Evolutionary conservation across 2,888 invertebrate genomes (phyloP), one percentile per base, ranked within the genome.

Genomic region (Arrhopalites spinosus): DNA sequence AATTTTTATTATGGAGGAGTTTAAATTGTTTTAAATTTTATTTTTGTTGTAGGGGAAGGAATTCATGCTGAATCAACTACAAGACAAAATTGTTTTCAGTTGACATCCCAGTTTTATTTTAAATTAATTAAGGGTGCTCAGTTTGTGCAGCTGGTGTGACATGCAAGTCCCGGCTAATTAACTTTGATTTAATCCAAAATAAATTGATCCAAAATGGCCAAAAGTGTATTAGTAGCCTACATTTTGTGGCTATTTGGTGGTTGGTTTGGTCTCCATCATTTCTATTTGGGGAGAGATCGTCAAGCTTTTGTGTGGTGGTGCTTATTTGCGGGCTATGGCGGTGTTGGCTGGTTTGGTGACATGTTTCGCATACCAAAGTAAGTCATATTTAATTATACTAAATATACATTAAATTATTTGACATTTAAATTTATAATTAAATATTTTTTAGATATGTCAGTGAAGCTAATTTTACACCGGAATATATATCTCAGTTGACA

Each of bases 281-380:
- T 97, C 84, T 98, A 98, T 86, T 87, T 98, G 79, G 89, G 91
- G 73, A 88, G 97, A 75, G 95, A 96, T 86, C 88, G 91, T 27
- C 98, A 98, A 83, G 97, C 94, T 0, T 93, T 97, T 84, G 88
- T 96, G 0, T 95, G 93, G 90, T 93, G 93, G 90, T 86, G 91
- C 76, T 94, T 95, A 0, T 86, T 94, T 23, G 96, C 93, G 0
- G 96, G 96, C 2, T 94, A 93, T 84, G 88, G 88, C 90, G 93
- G 94, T 0, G 84, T 93, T 20, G 96, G 96, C 11, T 96, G 95
- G 93, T 83, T 97, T 0, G 88, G 92, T 8, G 98, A 98, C 85
- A 85, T 95, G 1, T 93, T 93, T 83, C 89, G 90, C 79, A 92
- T 98, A 75, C 94, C 94, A 0, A 89, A 91, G 73, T 96, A 96